phyloP scores from a whole-genome alignment of 2,797 vertebrate species.

The Crypturellus tataupa region DNA sequence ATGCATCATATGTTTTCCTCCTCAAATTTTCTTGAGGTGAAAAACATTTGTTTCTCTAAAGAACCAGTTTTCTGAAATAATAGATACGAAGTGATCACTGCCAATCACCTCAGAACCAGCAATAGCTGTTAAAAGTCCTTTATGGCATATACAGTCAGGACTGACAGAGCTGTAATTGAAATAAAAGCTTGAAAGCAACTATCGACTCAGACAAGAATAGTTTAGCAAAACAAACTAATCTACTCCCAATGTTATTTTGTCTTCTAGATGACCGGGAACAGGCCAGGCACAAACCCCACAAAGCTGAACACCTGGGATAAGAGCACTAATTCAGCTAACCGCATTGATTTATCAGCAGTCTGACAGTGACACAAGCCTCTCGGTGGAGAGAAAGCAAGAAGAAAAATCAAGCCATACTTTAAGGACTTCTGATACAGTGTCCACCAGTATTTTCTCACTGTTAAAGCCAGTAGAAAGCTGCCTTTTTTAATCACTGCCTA shows the following conservation, averaged over 20 bases:
- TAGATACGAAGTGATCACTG: neutral
- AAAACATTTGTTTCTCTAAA: constrained; percentile 12
- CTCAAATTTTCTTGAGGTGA: neutral
- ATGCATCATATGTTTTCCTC: neutral
- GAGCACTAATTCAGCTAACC: constrained; percentile 92
- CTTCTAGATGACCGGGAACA: constrained; percentile 91
- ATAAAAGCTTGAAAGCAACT: constrained; percentile 38
- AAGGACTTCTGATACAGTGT: neutral
- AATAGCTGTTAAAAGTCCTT: constrained; percentile 15
- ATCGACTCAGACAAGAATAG: neutral
- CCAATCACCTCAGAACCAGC: constrained; percentile 7
- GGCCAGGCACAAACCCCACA: constrained; percentile 87
- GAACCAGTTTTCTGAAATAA: neutral
- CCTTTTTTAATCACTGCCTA: constrained; percentile 5
- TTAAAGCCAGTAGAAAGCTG: neutral
- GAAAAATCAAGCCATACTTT: neutral
- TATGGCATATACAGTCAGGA: neutral
- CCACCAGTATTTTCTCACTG: neutral
- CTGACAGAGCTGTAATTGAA: neutral
- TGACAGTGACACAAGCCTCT: constrained; percentile 72
- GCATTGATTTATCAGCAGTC: constrained; percentile 91
- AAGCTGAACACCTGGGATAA: constrained; percentile 95
- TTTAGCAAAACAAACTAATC: constrained; percentile 44
- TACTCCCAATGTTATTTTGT: constrained; percentile 5
- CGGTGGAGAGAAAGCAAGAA: neutral